Percentiles rank a stretch among this genome's conserved stretches.
Conservation (phyloP, 2,797 vertebrate species). For the Chelmon rostratus region DNA sequence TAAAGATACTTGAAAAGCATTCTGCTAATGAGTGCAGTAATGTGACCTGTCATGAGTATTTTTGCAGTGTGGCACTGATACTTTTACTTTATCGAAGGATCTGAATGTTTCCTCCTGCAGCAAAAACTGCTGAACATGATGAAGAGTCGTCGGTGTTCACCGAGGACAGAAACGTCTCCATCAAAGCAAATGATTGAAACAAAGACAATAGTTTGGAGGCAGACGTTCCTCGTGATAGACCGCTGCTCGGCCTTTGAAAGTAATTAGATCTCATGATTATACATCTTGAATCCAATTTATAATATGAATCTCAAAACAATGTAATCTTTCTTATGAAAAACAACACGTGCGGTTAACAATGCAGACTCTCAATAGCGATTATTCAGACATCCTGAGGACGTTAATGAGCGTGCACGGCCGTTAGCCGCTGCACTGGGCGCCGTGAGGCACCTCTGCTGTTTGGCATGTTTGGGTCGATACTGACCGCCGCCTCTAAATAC, state of each 20-base stretch:
- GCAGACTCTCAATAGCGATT: constrained; percentile 7
- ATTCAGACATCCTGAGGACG: constrained; percentile 15
- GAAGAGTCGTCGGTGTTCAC: background rate
- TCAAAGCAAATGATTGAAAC: constrained; percentile 22
- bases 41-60: background rate
- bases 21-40: no score
- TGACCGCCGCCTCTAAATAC: background rate
- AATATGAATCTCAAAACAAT: constrained; percentile 20
- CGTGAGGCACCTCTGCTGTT: constrained; percentile 5
- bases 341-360: constrained; percentile 15
- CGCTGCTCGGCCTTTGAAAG: constrained; percentile 30
- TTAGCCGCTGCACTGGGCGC: constrained; percentile 9
- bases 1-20: no score
- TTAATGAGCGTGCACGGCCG: constrained; percentile 22
- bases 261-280: constrained; percentile 49
- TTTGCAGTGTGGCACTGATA: background rate
- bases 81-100: background rate
- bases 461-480: constrained; percentile 3
- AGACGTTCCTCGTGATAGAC: constrained; percentile 6
- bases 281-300: constrained; percentile 49
- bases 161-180: constrained; percentile 10
- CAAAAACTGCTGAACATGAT: background rate
- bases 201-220: constrained; percentile 29
- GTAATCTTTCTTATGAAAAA: constrained; percentile 36
- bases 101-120: background rate